Evolutionary conservation across 2,888 invertebrate genomes (phyloP), one percentile per base, ranked within the genome.

Genomic region (Augochlorella aurata): DNA sequence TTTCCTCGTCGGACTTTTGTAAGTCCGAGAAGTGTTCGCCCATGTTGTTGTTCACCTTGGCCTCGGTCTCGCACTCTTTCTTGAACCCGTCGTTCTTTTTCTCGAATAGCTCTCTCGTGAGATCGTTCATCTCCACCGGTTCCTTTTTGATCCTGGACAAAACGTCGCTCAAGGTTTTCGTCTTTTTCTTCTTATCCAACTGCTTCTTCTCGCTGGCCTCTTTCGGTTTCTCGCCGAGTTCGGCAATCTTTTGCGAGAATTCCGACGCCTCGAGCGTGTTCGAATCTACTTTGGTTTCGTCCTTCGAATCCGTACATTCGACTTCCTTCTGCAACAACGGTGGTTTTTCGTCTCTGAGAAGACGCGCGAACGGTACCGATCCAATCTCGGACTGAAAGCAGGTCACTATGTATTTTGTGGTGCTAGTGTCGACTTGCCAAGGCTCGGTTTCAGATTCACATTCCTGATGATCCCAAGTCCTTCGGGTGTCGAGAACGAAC

Each of bases 361-460:
- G 95, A 89, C 96, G 96, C 91, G 96, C 96, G 94, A 97, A 97
- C 91, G 97, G 97, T 94, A 97, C 96, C 93, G 95, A 95, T 90
- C 96, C 96, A 90, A 97, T 96, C 94, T 97, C 97, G 49, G 96
- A 96, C 92, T 97, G 97, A 95, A 97, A 97, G 93, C 97, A 96
- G 90, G 98, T 97, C 93, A 98, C 95, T 90, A 98, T 97, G 93
- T 98, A 98, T 90, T 96, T 95, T 84, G 96, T 96, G 85, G 94
- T 95, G 82, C 93, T 93, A 75, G 94, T 94, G 77, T 96, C 96
- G 83, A 96, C 95, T 90, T 97, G 96, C 97, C 97, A 97, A 29
- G 97, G 97, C 94, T 97, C 97, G 79, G 96, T 95, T 86, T 95
- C 95, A 78, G 95, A 95, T 84, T 95, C 95, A 77, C 95, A 95